phyloP scores from a whole-genome alignment of 2,113 vertebrate species.

The Otis tarda region DNA sequence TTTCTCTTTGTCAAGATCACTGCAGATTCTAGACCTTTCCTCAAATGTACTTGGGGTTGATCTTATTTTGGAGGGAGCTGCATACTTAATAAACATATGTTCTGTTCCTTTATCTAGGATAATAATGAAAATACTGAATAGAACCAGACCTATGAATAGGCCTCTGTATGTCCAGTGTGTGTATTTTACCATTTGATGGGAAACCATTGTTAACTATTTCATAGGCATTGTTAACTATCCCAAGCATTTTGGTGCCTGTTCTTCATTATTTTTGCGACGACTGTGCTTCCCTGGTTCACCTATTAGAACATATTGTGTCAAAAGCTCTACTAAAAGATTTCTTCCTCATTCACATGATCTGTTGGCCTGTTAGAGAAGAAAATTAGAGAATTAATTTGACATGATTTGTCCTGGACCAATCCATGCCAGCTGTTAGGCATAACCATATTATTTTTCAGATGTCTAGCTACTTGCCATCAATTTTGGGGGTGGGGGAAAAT shows the following conservation, averaged over 20 bases:
- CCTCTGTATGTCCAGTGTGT: neutral
- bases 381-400: neutral
- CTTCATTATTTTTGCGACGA: neutral
- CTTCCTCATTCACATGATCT: neutral
- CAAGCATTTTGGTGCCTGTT: neutral
- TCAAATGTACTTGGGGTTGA: neutral
- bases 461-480: neutral
- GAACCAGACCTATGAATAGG: fast-evolving
- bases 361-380: neutral
- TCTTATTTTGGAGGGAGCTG: neutral
- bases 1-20: neutral
- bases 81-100: neutral
- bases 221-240: neutral
- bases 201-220: neutral
- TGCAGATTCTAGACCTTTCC: neutral
- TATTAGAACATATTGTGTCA: neutral
- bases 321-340: neutral
- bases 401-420: neutral
- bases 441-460: neutral
- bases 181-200: neutral
- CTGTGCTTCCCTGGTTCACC: neutral
- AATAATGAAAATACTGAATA: neutral
- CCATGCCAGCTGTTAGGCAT: neutral
- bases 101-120: neutral
- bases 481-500: neutral